Percentiles rank a stretch among this genome's conserved stretches.
Evolutionary conservation across 2,888 invertebrate species (phyloP).

Genomic region (Amaurobius ferox): DNA sequence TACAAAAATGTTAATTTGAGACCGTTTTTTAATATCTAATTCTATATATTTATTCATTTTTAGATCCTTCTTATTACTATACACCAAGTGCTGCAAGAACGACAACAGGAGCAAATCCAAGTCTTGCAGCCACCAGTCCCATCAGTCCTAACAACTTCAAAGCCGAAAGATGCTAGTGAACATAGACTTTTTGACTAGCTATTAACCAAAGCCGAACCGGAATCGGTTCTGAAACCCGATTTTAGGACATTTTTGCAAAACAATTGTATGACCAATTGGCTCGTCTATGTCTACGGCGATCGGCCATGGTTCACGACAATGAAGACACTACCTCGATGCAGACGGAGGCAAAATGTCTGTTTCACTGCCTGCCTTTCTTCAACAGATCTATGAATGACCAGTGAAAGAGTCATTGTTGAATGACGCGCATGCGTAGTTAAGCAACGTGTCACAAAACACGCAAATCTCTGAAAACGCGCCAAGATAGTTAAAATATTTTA

Average conservation of each 20-base stretch:
- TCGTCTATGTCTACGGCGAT: slow-evolving; percentile 17
- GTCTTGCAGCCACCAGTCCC: slow-evolving; percentile 48
- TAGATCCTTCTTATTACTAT: slow-evolving; percentile 72
- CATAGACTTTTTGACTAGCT: not conserved
- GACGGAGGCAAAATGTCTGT: slow-evolving; percentile 11
- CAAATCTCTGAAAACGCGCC: no score
- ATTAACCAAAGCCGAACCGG: slow-evolving; percentile 10
- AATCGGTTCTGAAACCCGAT: slow-evolving; percentile 19
- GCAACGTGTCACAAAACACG: no score
- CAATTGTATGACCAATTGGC: no score
- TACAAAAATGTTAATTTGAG: no score
- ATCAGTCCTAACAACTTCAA: slow-evolving; percentile 72
- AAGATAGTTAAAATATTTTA: no score
- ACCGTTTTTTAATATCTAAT: no score
- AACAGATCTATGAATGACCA: not conserved
- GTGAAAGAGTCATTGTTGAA: not conserved
- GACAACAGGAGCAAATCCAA: slow-evolving; percentile 59
- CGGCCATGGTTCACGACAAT: not conserved
- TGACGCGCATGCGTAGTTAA: no score
- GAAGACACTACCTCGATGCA: slow-evolving; percentile 14
- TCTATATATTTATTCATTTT: slow-evolving; percentile 7
- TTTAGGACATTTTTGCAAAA: not conserved
- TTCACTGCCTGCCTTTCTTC: slow-evolving; percentile 25
- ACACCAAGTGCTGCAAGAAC: slow-evolving; percentile 64
- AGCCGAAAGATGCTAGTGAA: slow-evolving; percentile 70